Evolutionary conservation across 2,888 invertebrate genomes (phyloP), one percentile per base, ranked within the genome.

Genomic region (Caenorhabditis doughertyi): DNA sequence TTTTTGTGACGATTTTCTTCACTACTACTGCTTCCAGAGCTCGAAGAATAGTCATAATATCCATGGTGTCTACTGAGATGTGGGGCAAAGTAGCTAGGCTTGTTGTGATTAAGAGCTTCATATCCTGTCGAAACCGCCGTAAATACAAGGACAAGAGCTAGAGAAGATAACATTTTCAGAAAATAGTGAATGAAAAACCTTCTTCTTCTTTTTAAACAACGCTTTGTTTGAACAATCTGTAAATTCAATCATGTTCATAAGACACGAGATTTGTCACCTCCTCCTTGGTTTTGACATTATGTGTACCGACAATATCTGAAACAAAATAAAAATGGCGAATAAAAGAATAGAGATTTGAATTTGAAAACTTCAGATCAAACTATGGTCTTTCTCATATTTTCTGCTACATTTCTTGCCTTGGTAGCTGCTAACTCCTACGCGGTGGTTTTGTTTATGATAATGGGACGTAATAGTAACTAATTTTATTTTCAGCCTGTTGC

Each of bases 381-480:
- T 53, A 77, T 77, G 77, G 62, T 44, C 18, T 77, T 62, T 29
- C 51, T 77, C 13, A 27, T 68, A 4, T 35, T 76, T 1, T 62
- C 53, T 5, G 62, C 51, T 1, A 58, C 27, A 0, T 62, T 39
- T 55, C 5, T 77, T 5, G 77, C 77, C n/a, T 32, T 68, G 42
- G 77, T 44, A 9, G 60, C 44, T 1, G 77, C 77, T n/a, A 29
- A 44, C 23, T 49, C 51, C 27, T 77, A 77, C 21, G 60, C 23
- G 7, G 68, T 68, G n/a, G 58, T 21, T 35, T 16, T 8, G 0
- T n/a, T n/a, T n/a, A n/a, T n/a, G n/a, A n/a, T n/a, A n/a, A n/a
- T n/a, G n/a, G n/a, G n/a, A n/a, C n/a, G n/a, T n/a, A n/a, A n/a
- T n/a, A n/a, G n/a, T n/a, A n/a, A n/a, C n/a, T n/a, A n/a, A n/a